Percentiles rank a stretch among this genome's conserved stretches.
These are phyloP conservation scores for Scaptomyza caliginosa DNA, from an alignment of 2,888 invertebrate genomes.

Conservation along the genomic window DNA sequence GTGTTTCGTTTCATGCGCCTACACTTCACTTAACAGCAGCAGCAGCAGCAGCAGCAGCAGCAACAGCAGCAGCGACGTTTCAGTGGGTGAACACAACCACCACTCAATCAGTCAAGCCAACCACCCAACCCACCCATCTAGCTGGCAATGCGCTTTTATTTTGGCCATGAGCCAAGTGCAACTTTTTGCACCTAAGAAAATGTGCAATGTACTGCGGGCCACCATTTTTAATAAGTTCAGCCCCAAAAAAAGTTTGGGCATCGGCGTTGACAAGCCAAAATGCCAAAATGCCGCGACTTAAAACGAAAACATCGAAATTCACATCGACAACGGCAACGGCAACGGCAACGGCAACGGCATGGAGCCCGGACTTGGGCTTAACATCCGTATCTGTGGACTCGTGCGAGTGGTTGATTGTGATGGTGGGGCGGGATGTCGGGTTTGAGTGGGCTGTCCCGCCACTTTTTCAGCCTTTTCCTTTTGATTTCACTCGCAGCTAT, in stretches of 20 bases:
- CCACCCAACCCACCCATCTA: conserved; percentile 1
- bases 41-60: not conserved
- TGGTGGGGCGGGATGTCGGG: not conserved
- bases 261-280: conserved; percentile 67
- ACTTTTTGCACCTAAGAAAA: conserved; percentile 78
- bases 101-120: conserved; percentile 50
- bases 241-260: conserved; percentile 34
- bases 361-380: not conserved
- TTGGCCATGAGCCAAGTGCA: conserved; percentile 64
- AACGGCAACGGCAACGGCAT: not conserved
- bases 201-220: conserved; percentile 43
- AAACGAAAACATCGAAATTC: conserved; percentile 66
- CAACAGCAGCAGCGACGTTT: not conserved
- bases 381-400: conserved; percentile 31
- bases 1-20: conserved; percentile 68
- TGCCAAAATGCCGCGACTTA: conserved; percentile 69
- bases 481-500: conserved; percentile 49
- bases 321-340: conserved; percentile 1
- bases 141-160: conserved; percentile 31
- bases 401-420: not conserved
- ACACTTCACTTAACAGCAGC: conserved; percentile 63
- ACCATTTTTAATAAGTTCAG: conserved; percentile 58
- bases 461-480: conserved; percentile 47
- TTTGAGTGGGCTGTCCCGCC: not conserved
- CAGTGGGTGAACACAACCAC: conserved; percentile 16